Evolutionary conservation across 2,797 vertebrate species (phyloP), one percentile per base, ranked within the genome.

Genomic region (Poecilia wingei): DNA sequence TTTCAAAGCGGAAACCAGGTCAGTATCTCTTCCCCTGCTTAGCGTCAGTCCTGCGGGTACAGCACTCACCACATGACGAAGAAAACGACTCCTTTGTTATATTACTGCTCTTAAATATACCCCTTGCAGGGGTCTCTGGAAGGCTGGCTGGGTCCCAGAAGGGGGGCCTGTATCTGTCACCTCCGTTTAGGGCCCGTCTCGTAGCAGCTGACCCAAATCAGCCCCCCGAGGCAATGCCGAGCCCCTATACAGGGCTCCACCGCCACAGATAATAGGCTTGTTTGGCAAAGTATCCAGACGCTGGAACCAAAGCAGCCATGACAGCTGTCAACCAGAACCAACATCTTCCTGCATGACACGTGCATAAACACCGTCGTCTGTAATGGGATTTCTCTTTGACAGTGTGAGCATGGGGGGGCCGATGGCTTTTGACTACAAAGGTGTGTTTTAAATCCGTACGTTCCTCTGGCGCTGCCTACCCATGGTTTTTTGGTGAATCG

Each of bases 311-410:
- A 95, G 89, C 87, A 74, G 86, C 77, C 81, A 86, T 94, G 96
- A 95, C 95, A 96, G 95, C 94, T 95, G 94, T 95, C 95, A 94
- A 86, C 89, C 79, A 87, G 91, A 61, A 86, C 87, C 86, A 92
- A 86, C 83, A 83, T 90, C 90, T 49, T 86, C 80, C 84, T 77
- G 81, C 84, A 49, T 69, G 82, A 86, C 79, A 83, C 77, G 49
- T 39, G 1, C 72, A 4, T 31, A 79, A 86, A 72, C 84, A 77
- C 25, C 33, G 33, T 10, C 14, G 5, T 49, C 49, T 0, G 72
- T 6, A 10, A 36, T 9, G 53, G 61, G 47, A 25, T 79, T 6
- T 69, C 47, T 77, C 2, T 73, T 76, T 55, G 68, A 31, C 8
- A 31, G 4, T 28, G 31, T 31, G 59, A 5, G 41, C 18, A 1